Evolutionary conservation across 2,888 invertebrate genomes (phyloP), one percentile per base, ranked within the genome.

Genomic region (Drosophila flavopinicola): DNA sequence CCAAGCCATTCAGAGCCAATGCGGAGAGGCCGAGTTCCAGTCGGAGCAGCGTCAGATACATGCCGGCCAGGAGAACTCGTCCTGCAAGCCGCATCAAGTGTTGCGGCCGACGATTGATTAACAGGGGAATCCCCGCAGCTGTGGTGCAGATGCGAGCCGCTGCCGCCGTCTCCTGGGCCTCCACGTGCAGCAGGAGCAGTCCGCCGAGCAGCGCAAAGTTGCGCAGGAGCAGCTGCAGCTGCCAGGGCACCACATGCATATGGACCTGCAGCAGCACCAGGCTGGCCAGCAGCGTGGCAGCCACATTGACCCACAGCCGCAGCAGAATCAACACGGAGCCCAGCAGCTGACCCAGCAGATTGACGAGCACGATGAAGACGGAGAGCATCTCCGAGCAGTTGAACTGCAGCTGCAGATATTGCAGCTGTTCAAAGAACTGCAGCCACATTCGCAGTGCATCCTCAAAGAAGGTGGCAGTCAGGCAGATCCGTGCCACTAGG

Each of bases 401-500:
- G 3, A 63, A 6, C 5, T 53, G 49, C 2, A 35, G 27, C 15
- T 73, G 64, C 11, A 66, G 45, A 33, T 30, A 44, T 2, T 10
- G 20, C 11, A 33, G 5, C 27, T 58, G 48, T 0, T 61, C 37
- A 6, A 29, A 39, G 53, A 59, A 58, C 2, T 61, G 66, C 17
- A 41, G 10, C 56, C 64, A 68, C 58, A 68, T 44, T 27, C 64
- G 66, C 15, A 65, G 23, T 0, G 42, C 71, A 35, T 54, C 59
- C 37, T 65, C 65, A 2, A 67, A 29, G 38, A 67, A 67, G 11
- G 66, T 76, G 47, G 75, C 66, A 32, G 51, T 54, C 29, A 60
- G 52, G 5, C 54, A 58, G 27, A 70, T 42, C 1, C 67, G 24
- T 11, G 78, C 70, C 45, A 65, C 68, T 23, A 27, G 11, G 10